Percentiles rank a stretch among this genome's conserved stretches.
phyloP scores from a whole-genome alignment of 2,888 invertebrate genomes.

The Iselma pallidipennis region DNA sequence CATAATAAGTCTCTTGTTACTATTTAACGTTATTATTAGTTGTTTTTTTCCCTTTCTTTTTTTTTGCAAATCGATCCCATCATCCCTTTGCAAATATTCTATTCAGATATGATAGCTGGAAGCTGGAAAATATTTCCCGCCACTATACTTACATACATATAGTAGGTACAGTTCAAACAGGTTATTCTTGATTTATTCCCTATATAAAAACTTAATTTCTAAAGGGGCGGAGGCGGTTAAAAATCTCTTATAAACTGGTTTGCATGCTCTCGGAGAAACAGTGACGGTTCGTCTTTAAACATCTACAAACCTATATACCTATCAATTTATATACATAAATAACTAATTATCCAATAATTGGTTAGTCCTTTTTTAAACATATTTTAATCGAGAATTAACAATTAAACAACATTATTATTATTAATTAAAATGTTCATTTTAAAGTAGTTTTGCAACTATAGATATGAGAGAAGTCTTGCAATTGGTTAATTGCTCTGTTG shows the following conservation, averaged over 20 bases:
- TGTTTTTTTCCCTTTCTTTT: neutral
- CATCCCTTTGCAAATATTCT: slow-evolving; percentile 44
- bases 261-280: slow-evolving; percentile 23
- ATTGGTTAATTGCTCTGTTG: no score
- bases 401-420: no score
- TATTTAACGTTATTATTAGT: no score
- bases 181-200: slow-evolving; percentile 52
- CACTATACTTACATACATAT: slow-evolving; percentile 22
- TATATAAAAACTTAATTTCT: slow-evolving; percentile 48
- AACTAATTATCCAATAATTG: no score
- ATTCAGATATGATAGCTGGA: slow-evolving; percentile 12
- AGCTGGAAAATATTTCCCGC: slow-evolving; percentile 34
- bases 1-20: no score
- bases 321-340: no score
- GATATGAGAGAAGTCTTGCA: no score
- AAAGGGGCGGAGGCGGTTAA: slow-evolving; percentile 56
- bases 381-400: no score
- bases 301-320: neutral
- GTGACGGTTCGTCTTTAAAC: slow-evolving; percentile 16
- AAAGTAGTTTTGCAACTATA: no score
- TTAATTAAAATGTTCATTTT: no score
- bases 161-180: slow-evolving; percentile 50
- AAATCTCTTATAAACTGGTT: slow-evolving; percentile 48
- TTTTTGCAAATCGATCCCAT: no score
- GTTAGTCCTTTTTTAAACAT: no score